Evolutionary conservation across 2,797 vertebrate species (phyloP), one percentile per base, ranked within the genome.

Genomic region (Smutsia gigantea): DNA sequence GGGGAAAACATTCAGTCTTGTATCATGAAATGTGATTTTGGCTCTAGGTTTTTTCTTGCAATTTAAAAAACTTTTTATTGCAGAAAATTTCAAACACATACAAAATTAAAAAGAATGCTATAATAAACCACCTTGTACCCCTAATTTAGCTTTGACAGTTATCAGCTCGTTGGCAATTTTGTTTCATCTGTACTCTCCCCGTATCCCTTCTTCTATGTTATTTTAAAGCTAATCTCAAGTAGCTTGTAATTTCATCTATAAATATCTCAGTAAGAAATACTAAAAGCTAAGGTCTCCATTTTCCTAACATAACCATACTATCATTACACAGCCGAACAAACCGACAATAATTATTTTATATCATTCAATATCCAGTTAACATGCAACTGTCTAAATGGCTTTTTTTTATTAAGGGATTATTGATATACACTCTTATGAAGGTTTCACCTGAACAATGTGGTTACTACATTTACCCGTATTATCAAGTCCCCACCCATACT

Each of bases 41-140:
- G 37, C 37, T 39, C 37, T 39, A 39, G 37, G 37, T 42, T 42
- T 39, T 39, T 39, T 5, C 37, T 88, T 84, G 51, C 75, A 53
- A 93, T 74, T 86, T 85, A 34, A 25, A 59, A 89, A 82, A 53
- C 15, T 37, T 78, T 75, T 71, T 78, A 85, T 79, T 84, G 84
- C 8, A 72, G 31, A 86, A 86, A 68, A 81, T 42, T 59, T 90
- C 66, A 84, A 87, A 64, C 25, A 79, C n/a, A 31, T 21, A 59
- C 29, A 84, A 15, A 93, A 42, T 88, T 55, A 74, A n/a, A 79
- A 89, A 64, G 17, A 81, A 71, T 55, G 34, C 25, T 39, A 81
- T 25, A 72, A 46, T 82, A 68, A 82, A 83, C 25, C 9, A 83
- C 17, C n/a, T 31, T 21, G 18, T 49, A 55, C 49, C 1, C 34